phyloP scores from a whole-genome alignment of 2,797 vertebrate genomes.

The Brachyalestes nurse region DNA sequence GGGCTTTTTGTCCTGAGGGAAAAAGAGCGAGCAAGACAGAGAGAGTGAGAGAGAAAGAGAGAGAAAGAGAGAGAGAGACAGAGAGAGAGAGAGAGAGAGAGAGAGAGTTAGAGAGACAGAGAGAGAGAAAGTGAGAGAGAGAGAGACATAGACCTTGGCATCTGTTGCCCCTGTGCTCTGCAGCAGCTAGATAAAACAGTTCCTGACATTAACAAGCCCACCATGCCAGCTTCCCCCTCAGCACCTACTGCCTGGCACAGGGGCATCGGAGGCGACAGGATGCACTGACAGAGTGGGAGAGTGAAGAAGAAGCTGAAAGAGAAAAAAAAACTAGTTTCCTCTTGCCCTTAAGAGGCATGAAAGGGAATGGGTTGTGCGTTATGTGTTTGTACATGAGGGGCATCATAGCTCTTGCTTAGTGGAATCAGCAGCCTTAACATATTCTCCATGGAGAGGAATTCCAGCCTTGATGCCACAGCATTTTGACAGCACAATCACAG shows the following conservation, averaged over 20 bases:
- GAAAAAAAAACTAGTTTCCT: constrained; percentile 21
- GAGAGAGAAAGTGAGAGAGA: background rate
- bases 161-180: constrained; percentile 43
- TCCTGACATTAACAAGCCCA: constrained; percentile 46
- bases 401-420: background rate
- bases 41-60: no score
- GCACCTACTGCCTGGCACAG: constrained; percentile 36
- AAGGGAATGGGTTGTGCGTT: constrained; percentile 11
- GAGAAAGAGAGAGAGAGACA: background rate
- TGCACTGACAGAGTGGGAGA: constrained; percentile 11
- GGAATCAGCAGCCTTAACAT: constrained; percentile 18
- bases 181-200: constrained; percentile 52
- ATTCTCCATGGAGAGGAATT: background rate
- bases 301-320: constrained; percentile 27
- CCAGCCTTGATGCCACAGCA: constrained; percentile 23
- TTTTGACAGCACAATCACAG: constrained; percentile 27
- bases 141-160: constrained; percentile 14
- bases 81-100: constrained; percentile 1
- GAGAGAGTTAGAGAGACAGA: constrained; percentile 2
- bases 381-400: constrained; percentile 6
- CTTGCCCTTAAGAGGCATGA: constrained; percentile 35
- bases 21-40: no score
- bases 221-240: constrained; percentile 37
- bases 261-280: constrained; percentile 47
- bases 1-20: no score